Conservation (phyloP, 2,113 vertebrate species). For the Coptodon rendalli region DNA sequence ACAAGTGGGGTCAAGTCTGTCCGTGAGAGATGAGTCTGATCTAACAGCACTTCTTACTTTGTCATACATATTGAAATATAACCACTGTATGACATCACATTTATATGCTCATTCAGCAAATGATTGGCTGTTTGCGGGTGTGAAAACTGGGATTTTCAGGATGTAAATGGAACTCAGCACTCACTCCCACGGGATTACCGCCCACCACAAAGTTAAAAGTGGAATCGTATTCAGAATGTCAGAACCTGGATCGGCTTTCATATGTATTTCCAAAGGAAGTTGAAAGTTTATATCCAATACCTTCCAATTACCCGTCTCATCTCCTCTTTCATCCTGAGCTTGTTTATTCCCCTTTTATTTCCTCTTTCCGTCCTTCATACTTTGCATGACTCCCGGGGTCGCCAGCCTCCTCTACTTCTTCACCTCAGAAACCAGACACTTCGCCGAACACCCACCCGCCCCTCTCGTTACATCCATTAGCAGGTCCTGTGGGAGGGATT, state of each 20-base stretch:
- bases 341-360: neutral
- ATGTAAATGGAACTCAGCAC: neutral
- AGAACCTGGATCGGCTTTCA: neutral
- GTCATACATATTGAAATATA: neutral
- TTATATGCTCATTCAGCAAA: neutral
- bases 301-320: neutral
- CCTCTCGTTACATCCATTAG: constrained; percentile 55
- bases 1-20: neutral
- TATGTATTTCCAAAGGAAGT: neutral
- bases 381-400: neutral
- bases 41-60: neutral
- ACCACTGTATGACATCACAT: neutral
- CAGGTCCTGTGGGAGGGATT: constrained; percentile 18
- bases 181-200: neutral
- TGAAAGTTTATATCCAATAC: neutral
- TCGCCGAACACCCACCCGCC: neutral
- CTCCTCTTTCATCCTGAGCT: neutral
- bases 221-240: neutral
- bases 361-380: neutral
- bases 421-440: neutral
- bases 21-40: neutral
- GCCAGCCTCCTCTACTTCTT: neutral
- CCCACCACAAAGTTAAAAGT: neutral
- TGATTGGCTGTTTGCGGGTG: neutral
- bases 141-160: neutral